Conservation (phyloP, 2,888 invertebrate genomes). For the Limnephilus auricula region DNA sequence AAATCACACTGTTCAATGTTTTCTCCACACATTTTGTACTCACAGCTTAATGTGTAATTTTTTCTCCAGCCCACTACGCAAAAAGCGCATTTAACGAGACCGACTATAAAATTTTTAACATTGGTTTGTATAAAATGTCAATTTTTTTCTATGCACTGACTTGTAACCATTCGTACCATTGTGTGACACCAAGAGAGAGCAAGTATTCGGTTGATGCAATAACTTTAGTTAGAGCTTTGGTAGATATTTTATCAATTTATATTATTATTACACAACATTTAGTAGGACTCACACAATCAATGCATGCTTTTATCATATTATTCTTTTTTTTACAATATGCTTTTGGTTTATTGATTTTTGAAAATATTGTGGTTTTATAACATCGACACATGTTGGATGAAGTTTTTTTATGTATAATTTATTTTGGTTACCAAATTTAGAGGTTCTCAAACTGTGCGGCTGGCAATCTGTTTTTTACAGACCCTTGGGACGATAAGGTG, state of each 20-base stretch:
- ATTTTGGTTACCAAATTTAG: not conserved
- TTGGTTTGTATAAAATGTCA: constrained; percentile 64
- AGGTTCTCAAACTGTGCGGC: not conserved
- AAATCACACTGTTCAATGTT: constrained; percentile 19
- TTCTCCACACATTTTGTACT: constrained; percentile 59
- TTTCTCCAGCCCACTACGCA: constrained; percentile 59
- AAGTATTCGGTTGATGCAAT: not conserved
- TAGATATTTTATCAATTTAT: constrained; percentile 18
- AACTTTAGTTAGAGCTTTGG: constrained; percentile 42
- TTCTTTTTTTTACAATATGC: not conserved
- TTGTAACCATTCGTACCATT: constrained; percentile 3
- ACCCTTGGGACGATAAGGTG: too few species aligned
- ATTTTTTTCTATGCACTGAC: constrained; percentile 17
- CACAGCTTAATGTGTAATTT: constrained; percentile 36
- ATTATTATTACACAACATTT: not conserved
- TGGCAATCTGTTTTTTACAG: not conserved
- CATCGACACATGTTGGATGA: not conserved
- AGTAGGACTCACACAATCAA: constrained; percentile 28
- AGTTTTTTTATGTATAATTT: not conserved
- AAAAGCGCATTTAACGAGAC: constrained; percentile 58
- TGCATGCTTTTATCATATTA: constrained; percentile 39
- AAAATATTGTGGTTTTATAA: not conserved
- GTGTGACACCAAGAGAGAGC: constrained; percentile 23
- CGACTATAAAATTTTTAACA: constrained; percentile 60
- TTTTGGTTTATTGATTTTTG: constrained; percentile 5